Base-by-base conservation (phyloP, 92 coral and sea anemone genomes). In the Porites rus region DNA sequence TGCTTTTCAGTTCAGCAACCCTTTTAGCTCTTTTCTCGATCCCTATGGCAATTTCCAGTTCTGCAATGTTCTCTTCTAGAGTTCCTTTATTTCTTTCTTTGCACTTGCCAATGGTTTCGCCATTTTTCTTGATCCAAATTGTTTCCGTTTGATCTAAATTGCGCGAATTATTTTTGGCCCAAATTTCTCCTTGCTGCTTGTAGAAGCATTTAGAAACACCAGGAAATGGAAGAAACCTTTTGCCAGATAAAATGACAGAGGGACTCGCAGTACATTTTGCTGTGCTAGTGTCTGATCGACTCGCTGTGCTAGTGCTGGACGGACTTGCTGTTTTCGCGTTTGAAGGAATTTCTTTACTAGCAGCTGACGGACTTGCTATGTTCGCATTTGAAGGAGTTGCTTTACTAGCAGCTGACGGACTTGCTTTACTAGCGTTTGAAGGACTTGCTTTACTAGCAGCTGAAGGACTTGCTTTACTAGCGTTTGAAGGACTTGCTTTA, bases 141-240 rank as follows among this genome's bases (percentile, higher is more conserved):
- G 79, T 75, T 54, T 54, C 50, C 65, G 22, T 4, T 75, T 77
- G 56, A 46, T 28, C 51, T 69, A 71, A 53, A 51, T 81, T 69
- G 64, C 77, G 77, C 75, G 77, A 51, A 59, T 81, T 73, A 69
- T 81, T 65, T 51, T 16, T 81, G 54, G 86, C 86, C 86, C 65
- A 81, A 53, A 58, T 67, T 73, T 73, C 66, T 16, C 77, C 86
- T 67, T 81, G 76, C 54, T 61, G 62, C 67, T 73, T 81, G 76
- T 81, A 81, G 69, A 81, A 81, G 67, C 22, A 46, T 81, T 20
- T 81, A 65, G 86, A 81, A 68, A 73, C 77, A 65, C 76, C 86
- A 22, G 86, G 86, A 81, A 81, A 81, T 53, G 86, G 77, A 71
- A 50, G 74, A 69, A 53, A 43, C 74, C 7, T 51, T 11, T 81